phyloP scores from a whole-genome alignment of 92 coral and sea anemone species.

The Porites divaricata region DNA sequence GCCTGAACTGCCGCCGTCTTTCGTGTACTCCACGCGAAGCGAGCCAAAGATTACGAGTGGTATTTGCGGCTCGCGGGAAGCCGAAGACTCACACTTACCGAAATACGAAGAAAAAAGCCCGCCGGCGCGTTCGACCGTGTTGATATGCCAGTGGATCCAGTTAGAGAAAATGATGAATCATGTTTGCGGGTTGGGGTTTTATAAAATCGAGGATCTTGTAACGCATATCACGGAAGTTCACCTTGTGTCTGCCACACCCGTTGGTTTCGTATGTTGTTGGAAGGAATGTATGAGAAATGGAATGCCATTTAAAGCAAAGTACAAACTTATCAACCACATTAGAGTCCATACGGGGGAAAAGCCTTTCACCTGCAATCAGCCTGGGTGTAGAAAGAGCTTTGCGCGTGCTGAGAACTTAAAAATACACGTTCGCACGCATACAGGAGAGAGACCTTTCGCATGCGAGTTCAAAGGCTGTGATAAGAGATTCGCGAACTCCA shows the following conservation, averaged over 20 bases:
- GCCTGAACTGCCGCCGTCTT: conserved; percentile 45
- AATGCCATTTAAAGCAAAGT: conserved; percentile 98
- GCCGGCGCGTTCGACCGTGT: conserved; percentile 46
- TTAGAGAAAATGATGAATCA: conserved; percentile 60
- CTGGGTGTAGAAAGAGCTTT: conserved; percentile 91
- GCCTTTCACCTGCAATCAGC: conserved; percentile 92
- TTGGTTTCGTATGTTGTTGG: conserved; percentile 94
- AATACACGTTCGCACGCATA: conserved; percentile 94
- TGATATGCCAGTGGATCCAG: conserved; percentile 87
- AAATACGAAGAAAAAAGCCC: conserved; percentile 42
- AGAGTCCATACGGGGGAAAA: conserved; percentile 98
- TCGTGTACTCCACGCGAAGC: conserved; percentile 51
- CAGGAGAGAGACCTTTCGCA: conserved; percentile 96
- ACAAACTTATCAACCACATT: conserved; percentile 94
- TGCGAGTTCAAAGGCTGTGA: conserved; percentile 97
- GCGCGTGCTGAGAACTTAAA: conserved; percentile 98
- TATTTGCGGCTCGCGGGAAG: neutral
- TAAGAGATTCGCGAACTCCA: conserved; percentile 96
- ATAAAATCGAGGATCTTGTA: conserved; percentile 88
- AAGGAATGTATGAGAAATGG: conserved; percentile 91
- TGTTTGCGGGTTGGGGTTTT: conserved; percentile 87
- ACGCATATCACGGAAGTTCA: conserved; percentile 91
- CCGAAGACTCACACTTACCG: conserved; percentile 22
- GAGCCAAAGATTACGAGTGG: conserved; percentile 19
- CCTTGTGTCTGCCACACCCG: conserved; percentile 69